Evolutionary conservation across 1,140 invertebrate genomes (phyloP).

Genomic region (Panulirus ornatus): DNA sequence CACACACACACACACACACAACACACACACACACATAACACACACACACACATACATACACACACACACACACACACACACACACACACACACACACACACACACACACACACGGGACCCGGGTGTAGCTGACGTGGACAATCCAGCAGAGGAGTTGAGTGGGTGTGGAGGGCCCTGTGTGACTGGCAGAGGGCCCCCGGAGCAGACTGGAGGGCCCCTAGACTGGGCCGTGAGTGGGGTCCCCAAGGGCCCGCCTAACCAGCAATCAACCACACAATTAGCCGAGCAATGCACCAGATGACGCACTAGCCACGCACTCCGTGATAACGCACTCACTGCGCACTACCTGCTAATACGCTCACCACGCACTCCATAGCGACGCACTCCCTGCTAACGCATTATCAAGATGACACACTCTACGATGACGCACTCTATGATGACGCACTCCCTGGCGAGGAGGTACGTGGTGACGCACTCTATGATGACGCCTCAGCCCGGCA

Average conservation of each 20-base stretch:
- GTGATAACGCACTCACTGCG: too few relatives aligned
- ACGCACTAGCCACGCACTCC: too few relatives aligned
- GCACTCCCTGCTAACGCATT: too few relatives aligned
- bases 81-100: slow-evolving; percentile 18
- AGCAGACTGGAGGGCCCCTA: background rate
- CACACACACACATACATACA: slow-evolving; percentile 18
- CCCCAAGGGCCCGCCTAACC: background rate
- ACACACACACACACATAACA: background rate
- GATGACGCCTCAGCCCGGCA: too few relatives aligned
- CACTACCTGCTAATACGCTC: too few relatives aligned
- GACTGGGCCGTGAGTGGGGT: background rate
- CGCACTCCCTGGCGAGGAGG: too few relatives aligned
- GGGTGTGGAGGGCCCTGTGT: background rate
- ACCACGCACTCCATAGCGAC: too few relatives aligned
- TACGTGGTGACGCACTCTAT: too few relatives aligned
- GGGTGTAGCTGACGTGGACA: background rate
- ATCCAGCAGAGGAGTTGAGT: background rate
- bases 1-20: background rate
- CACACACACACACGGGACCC: background rate
- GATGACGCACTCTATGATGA: too few relatives aligned
- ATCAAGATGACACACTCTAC: too few relatives aligned
- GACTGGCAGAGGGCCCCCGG: background rate
- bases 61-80: slow-evolving; percentile 21
- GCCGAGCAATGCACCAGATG: background rate
- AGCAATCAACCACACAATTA: background rate